Base-by-base conservation (phyloP, 2,113 vertebrate species). In the Nothocercus julius region DNA sequence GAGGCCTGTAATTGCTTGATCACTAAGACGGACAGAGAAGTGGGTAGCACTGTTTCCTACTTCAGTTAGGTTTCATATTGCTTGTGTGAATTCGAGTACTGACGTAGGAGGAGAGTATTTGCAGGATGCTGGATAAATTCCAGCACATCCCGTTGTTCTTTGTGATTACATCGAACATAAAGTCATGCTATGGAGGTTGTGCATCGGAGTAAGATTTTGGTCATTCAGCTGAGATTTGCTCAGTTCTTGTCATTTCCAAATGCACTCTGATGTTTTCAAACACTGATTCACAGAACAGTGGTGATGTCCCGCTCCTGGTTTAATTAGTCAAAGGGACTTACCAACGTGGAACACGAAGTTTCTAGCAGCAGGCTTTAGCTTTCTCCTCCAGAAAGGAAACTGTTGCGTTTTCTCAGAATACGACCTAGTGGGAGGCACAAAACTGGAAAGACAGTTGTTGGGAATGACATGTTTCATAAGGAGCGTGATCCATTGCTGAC, bases 281-380 rank as follows among this genome's bases (percentile, higher is more conserved):
- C 70, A 44, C 89, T 92, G 96, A 95, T 92, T 96, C 96, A 95
- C 82, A 85, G 89, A 87, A 85, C 94, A 92, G 59, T 95, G 87
- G 92, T 72, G 25, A 1, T 75, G 69, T 83, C 91, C 89, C n/a
- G 4, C 49, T 32, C 4, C 49, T 15, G 75, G 49, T 87, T 80
- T 63, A 14, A 54, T 93, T 32, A 83, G 68, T 80, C 92, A 80
- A 72, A 13, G 0, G 67, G 49, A 20, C 2, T 0, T n/a, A 44
- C 67, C 9, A 49, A 11, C 14, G 17, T 0, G 11, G 56, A 36
- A 62, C 69, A 13, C 70, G 24, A 7, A 10, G 80, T 34, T 82
- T 40, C 72, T 45, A 4, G 40, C 1, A 36, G 40, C 72, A n/a
- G 70, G 5, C 49, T 62, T 2, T 19, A 75, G 3, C 66, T 49